Evolutionary conservation across 2,113 vertebrate species (phyloP).

Genomic region (Chaetura pelagica): DNA sequence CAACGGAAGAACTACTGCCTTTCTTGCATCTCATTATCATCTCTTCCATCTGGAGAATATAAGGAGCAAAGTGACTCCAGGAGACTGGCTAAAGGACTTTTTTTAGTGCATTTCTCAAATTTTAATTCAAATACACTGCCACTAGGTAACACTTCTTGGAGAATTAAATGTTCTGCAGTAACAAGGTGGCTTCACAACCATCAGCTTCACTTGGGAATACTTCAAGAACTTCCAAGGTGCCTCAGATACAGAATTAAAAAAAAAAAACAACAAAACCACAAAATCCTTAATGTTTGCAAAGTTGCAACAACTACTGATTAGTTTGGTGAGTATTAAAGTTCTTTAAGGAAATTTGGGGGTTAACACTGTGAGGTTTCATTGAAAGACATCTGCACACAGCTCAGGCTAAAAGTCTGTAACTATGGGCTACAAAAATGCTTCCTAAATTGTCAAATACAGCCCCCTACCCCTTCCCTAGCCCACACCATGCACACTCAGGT

Average conservation of each 20-base stretch:
- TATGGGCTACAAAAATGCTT: rapidly evolving
- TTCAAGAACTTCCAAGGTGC: rapidly evolving
- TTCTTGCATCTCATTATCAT: rapidly evolving
- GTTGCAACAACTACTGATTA: rapidly evolving
- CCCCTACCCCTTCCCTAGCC: too few species aligned
- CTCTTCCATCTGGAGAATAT: background rate
- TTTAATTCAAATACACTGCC: background rate
- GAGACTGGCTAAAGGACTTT: rapidly evolving
- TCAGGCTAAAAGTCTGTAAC: rapidly evolving
- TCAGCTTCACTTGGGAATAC: background rate
- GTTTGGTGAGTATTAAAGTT: rapidly evolving
- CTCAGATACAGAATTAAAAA: background rate
- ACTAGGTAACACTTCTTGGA: background rate
- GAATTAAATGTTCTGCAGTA: background rate
- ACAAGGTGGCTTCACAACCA: background rate
- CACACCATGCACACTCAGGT: rapidly evolving
- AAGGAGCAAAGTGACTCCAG: background rate
- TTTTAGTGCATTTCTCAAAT: background rate
- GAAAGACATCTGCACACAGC: background rate
- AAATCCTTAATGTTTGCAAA: rapidly evolving
- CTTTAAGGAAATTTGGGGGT: background rate
- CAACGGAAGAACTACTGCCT: rapidly evolving
- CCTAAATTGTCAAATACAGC: rapidly evolving
- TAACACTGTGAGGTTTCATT: background rate
- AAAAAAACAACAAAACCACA: too few species aligned